Conservation (phyloP, 64 coral and sea anemone genomes). For the Dendrophyllia cribrosa region DNA sequence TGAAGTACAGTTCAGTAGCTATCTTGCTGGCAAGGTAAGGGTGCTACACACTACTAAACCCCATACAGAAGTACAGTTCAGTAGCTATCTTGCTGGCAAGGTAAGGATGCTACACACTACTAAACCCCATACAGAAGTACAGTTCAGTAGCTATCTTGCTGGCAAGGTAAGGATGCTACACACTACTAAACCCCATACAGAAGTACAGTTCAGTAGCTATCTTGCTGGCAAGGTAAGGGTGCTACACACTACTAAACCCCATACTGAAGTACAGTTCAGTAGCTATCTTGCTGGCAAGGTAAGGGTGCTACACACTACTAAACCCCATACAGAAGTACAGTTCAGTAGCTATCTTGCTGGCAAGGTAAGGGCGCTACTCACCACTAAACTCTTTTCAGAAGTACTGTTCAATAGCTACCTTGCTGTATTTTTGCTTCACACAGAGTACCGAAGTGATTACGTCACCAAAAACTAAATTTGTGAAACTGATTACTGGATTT, state of each 20-base stretch:
- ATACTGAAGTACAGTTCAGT: no score
- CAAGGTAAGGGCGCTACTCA: not conserved
- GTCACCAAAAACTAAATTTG: no score
- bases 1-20: no score
- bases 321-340: no score
- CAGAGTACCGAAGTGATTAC: no score
- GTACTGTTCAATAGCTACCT: no score
- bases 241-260: not conserved
- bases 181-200: no score
- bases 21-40: constrained; percentile 16
- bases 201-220: not conserved
- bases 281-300: constrained; percentile 10
- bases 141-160: not conserved
- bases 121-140: no score
- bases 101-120: not conserved
- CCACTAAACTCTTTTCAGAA: no score
- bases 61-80: no score
- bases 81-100: constrained; percentile 11
- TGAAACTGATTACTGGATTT: no score
- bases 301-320: not conserved
- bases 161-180: not conserved
- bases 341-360: not conserved
- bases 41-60: not conserved
- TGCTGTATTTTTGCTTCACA: no score
- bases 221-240: not conserved